Evolutionary conservation across 2,888 invertebrate species (phyloP).

Genomic region (Dynastes tityus): DNA sequence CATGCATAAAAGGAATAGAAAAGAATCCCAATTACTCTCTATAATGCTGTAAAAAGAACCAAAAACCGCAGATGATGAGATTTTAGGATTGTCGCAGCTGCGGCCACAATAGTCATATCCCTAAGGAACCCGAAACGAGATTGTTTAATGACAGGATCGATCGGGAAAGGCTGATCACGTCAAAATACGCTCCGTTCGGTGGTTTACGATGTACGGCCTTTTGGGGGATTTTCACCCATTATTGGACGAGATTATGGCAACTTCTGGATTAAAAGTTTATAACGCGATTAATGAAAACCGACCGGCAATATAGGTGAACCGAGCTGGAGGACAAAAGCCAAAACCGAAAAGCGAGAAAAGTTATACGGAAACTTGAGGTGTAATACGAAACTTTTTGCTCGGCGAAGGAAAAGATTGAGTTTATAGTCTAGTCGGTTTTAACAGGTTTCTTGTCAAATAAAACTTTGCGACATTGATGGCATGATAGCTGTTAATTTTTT

Average conservation of each 20-base stretch:
- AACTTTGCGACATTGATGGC: too few relatives aligned
- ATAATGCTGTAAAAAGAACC: not conserved
- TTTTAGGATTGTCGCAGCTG: not conserved
- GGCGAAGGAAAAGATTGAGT: too few relatives aligned
- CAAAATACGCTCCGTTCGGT: constrained; percentile 1
- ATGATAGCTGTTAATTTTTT: too few relatives aligned
- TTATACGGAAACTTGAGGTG: not conserved
- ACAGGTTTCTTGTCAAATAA: too few relatives aligned
- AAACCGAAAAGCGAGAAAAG: constrained; percentile 14
- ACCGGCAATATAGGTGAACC: not conserved
- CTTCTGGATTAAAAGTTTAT: constrained; percentile 28
- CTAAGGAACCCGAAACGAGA: constrained; percentile 1
- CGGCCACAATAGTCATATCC: not conserved
- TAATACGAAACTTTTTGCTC: not conserved
- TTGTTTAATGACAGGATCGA: not conserved
- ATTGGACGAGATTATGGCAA: constrained; percentile 8
- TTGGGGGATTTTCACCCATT: not conserved
- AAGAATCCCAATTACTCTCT: not conserved
- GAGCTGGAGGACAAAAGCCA: not conserved
- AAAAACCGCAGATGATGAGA: not conserved
- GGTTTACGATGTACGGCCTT: not conserved
- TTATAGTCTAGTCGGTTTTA: too few relatives aligned
- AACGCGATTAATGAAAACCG: constrained; percentile 4
- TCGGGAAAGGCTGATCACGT: not conserved
- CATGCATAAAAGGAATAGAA: not conserved